Percentiles rank a stretch among this genome's conserved stretches.
Conservation (phyloP, 2,113 vertebrate genomes). For the Saiga tatarica region DNA sequence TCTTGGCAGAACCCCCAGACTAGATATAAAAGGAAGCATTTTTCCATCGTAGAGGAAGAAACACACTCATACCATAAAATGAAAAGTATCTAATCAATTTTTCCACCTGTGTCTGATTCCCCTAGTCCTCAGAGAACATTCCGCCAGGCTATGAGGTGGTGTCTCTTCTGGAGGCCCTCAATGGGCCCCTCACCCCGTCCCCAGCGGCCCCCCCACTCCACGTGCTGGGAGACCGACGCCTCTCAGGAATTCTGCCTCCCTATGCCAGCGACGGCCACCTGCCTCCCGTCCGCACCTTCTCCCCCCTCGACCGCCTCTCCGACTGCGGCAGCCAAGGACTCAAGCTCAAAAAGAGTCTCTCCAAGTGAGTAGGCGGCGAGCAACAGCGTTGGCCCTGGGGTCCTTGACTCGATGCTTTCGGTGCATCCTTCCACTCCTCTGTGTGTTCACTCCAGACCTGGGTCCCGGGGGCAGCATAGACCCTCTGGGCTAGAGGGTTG, state of each 20-base stretch:
- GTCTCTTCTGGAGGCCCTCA: constrained; percentile 95
- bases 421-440: fast-evolving
- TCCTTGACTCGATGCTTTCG: no score
- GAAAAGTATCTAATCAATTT: not conserved
- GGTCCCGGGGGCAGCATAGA: fast-evolving
- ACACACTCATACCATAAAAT: not conserved
- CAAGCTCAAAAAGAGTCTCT: constrained; percentile 91
- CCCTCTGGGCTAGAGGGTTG: not conserved
- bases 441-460: not conserved
- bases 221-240: constrained; percentile 83
- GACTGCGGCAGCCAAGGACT: constrained; percentile 86
- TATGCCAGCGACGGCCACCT: constrained; percentile 88
- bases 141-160: constrained; percentile 95
- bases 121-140: constrained; percentile 93
- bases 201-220: constrained; percentile 85
- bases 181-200: constrained; percentile 92
- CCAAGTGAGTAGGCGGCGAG: constrained; percentile 86
- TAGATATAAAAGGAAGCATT: not conserved
- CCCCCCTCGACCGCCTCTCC: constrained; percentile 87
- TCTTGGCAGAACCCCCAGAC: not conserved
- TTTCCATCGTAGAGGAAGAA: not conserved
- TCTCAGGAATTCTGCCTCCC: constrained; percentile 85
- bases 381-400: fast-evolving
- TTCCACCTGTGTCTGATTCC: constrained; percentile 31
- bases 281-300: constrained; percentile 84